Conservation (phyloP, 2,888 invertebrate species). For the Agrochola macilenta region DNA sequence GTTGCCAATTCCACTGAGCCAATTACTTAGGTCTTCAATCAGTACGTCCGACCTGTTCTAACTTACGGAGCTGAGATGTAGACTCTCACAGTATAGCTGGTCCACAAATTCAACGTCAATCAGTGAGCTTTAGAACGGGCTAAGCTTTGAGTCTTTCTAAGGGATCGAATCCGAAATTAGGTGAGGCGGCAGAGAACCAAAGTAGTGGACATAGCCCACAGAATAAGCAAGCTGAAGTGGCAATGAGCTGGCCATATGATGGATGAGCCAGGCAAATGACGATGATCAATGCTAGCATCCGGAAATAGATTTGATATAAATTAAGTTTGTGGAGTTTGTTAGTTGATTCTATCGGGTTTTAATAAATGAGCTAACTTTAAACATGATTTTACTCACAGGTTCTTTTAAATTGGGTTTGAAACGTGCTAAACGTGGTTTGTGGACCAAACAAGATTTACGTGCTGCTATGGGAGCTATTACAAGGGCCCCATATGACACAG, state of each 20-base stretch:
- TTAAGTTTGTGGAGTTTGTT: not conserved
- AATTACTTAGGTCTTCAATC: not conserved
- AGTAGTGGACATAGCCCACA: not conserved
- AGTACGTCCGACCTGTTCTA: not conserved
- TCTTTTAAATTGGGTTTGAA: not conserved
- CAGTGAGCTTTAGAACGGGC: no score
- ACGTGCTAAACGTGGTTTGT: not conserved
- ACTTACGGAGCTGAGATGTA: not conserved
- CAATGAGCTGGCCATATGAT: not conserved
- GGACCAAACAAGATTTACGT: conserved; percentile 8
- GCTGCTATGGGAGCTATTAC: conserved; percentile 2
- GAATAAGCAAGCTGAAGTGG: not conserved
- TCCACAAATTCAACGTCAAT: not conserved
- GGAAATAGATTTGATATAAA: not conserved
- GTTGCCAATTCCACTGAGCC: not conserved
- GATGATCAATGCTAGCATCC: not conserved
- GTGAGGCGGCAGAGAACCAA: not conserved
- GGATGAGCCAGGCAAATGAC: not conserved
- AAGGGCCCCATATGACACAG: not conserved
- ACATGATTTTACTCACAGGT: not conserved
- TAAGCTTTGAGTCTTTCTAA: not conserved
- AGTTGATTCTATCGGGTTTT: not conserved
- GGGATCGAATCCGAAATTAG: not conserved
- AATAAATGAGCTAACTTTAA: not conserved
- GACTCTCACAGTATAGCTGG: not conserved